These are phyloP conservation scores for Glareola pratincola DNA, from an alignment of 2,113 vertebrate genomes.

Conservation along the genomic window DNA sequence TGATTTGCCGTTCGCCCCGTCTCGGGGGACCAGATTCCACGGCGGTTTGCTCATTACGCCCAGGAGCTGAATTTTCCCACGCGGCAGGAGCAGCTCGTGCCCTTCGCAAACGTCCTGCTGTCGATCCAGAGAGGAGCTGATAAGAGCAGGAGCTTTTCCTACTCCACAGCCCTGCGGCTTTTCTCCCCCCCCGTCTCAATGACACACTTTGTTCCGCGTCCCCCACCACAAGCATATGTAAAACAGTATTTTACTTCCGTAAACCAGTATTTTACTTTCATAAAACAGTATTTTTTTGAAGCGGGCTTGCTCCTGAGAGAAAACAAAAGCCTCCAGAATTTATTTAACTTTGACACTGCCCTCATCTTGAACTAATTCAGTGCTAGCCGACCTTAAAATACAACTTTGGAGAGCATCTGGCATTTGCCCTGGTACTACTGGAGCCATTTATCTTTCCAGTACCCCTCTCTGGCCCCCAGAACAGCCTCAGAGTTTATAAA, in stretches of 20 bases:
- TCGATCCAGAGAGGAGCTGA: not conserved
- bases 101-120: not conserved
- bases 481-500: not conserved
- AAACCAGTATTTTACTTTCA: not conserved
- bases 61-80: not conserved
- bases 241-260: not conserved
- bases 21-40: not conserved
- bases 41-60: not conserved
- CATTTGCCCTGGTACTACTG: not conserved
- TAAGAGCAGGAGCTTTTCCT: not conserved
- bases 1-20: not conserved
- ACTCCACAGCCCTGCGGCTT: fast-evolving
- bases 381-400: not conserved
- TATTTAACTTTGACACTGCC: not conserved
- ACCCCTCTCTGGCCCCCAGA: not conserved
- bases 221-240: not conserved
- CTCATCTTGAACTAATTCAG: not conserved
- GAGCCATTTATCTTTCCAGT: not conserved
- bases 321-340: not conserved
- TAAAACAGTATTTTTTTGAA: not conserved
- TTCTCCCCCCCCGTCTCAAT: not conserved
- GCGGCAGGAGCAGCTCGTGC: not conserved
- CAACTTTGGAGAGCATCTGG: not conserved
- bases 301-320: not conserved
- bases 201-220: not conserved